Evolutionary conservation across 2,888 invertebrate genomes (phyloP).

Genomic region (Phragmatobia fuliginosa): DNA sequence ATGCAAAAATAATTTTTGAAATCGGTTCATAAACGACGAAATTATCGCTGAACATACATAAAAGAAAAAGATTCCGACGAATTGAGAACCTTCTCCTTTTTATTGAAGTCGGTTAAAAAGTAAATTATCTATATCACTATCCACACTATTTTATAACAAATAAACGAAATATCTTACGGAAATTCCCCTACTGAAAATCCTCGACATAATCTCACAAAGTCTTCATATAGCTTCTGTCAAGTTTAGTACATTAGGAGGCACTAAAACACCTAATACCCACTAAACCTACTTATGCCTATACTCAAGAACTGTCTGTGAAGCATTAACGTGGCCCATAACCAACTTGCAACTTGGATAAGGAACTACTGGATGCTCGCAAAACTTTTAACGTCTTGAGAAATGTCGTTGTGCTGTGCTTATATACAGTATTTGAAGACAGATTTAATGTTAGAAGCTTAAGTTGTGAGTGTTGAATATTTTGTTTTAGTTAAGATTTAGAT

Average conservation of each 20-base stretch:
- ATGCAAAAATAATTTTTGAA: no score
- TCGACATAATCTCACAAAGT: slow-evolving; percentile 4
- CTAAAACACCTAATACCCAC: slow-evolving; percentile 51
- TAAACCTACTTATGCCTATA: slow-evolving; percentile 54
- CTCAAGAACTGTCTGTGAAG: slow-evolving; percentile 56
- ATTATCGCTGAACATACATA: no score
- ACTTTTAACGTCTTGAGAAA: slow-evolving; percentile 48
- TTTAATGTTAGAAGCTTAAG: not conserved
- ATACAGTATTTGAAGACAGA: not conserved
- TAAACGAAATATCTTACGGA: not conserved
- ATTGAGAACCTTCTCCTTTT: no score
- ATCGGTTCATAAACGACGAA: no score
- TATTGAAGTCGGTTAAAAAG: no score
- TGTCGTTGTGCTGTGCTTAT: slow-evolving; percentile 24
- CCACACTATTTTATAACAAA: not conserved
- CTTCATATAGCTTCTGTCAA: slow-evolving; percentile 12
- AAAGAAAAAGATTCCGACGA: no score
- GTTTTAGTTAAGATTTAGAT: not conserved
- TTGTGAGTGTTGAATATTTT: not conserved
- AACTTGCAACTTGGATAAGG: slow-evolving; percentile 48
- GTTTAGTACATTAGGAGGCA: slow-evolving; percentile 44
- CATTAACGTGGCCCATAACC: slow-evolving; percentile 47
- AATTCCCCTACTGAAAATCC: not conserved
- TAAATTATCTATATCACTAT: not conserved
- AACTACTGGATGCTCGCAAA: slow-evolving; percentile 46